phyloP scores from a whole-genome alignment of 2,113 vertebrate genomes.

The Balaeniceps rex region DNA sequence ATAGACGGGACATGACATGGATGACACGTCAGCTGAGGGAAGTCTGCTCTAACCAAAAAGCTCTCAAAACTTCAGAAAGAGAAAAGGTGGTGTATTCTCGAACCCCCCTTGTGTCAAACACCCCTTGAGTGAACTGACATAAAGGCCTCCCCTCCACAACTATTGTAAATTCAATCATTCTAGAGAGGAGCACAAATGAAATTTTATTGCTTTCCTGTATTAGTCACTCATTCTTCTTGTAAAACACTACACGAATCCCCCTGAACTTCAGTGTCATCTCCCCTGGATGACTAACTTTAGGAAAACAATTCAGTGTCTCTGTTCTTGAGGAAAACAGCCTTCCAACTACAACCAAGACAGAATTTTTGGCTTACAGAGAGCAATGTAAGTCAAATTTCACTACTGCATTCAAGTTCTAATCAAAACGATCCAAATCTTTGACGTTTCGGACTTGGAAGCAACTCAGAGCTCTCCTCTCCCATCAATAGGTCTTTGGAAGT shows the following conservation, averaged over 20 bases:
- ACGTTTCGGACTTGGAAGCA: background rate
- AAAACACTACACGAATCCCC: background rate
- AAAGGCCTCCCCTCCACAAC: background rate
- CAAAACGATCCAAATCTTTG: background rate
- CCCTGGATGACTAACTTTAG: background rate
- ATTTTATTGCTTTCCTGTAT: background rate
- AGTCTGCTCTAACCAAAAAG: background rate
- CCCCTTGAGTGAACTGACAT: background rate
- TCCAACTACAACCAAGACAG: background rate
- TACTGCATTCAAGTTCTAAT: background rate
- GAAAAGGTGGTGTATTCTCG: background rate
- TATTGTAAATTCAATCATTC: background rate
- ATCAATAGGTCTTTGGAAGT: background rate
- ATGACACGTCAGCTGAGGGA: background rate
- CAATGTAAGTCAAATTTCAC: background rate
- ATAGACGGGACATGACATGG: fast-evolving
- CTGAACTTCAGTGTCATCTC: background rate
- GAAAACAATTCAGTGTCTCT: background rate
- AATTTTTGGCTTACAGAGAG: background rate
- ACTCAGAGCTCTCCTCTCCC: background rate
- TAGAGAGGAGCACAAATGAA: background rate
- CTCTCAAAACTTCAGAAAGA: background rate
- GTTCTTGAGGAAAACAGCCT: background rate
- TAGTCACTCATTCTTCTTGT: background rate
- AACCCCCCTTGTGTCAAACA: background rate